Evolutionary conservation across 2,888 invertebrate species (phyloP), one percentile per base, ranked within the genome.

Genomic region (Nasonia oneida): DNA sequence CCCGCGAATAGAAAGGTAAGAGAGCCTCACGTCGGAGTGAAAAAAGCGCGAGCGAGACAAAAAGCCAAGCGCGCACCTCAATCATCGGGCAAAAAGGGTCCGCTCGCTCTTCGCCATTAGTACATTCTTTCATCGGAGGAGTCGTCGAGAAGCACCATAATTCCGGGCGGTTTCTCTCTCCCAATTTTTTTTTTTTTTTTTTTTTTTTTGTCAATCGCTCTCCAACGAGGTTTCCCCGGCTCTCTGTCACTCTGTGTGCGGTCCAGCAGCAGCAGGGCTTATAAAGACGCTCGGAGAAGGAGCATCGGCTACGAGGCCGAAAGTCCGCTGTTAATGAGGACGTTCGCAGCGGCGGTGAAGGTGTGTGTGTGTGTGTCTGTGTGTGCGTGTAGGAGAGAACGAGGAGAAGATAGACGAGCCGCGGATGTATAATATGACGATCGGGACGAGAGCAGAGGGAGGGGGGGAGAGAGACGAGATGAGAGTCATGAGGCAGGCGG

Each of bases 341-440:
- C 76, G 86, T 86, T 86, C 83, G 83, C 86, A 79, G 67, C 83
- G 86, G 57, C 84, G 87, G 81, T 1, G 37, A 37, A 79, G 87
- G 87, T 80, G 79, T 87, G 84, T 85, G 87, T 29, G 29, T 29
- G 87, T 80, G 79, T 29, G 29, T 29, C 1, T 29, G 87, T 80
- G 79, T 87, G 84, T 85, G 87, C 1, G 29, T 29, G 29, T 29
- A 29, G 29, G 29, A 84, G 84, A 84, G 70, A 83, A 81, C 75
- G 70, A 74, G 79, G 53, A 67, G 84, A 81, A 86, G 87, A 87
- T 76, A 76, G 71, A 67, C 75, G 79, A 77, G 77, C 47, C 73
- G 64, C 64, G 78, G 73, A 73, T 78, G 37, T 74, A 79, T 78
- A 81, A 57, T 79, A 79, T 79, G 39, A 50, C 5, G 77, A 50